Percentiles rank a stretch among this genome's conserved stretches.
phyloP scores from a whole-genome alignment of 2,113 vertebrate species.

The Coreoperca whiteheadi region DNA sequence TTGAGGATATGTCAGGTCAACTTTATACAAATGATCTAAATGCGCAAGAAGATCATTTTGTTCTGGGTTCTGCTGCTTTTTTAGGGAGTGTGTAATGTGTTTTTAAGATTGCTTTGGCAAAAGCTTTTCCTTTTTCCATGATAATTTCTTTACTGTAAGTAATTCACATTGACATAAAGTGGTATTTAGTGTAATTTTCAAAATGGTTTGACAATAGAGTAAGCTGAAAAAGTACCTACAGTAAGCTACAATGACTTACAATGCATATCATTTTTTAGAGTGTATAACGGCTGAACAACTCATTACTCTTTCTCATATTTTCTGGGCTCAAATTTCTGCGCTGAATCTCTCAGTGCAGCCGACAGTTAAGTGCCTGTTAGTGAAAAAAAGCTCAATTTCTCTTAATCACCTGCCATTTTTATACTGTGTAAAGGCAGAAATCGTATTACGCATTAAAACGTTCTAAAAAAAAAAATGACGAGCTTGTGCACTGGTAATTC shows the following conservation, averaged over 20 bases:
- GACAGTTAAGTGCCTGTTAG: too few relatives aligned
- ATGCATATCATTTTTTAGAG: background rate
- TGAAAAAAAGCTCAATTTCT: too few relatives aligned
- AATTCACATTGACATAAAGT: background rate
- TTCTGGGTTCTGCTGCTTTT: background rate
- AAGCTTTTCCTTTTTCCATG: background rate
- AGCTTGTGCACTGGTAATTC: too few relatives aligned
- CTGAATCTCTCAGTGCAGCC: background rate
- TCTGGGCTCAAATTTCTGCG: background rate
- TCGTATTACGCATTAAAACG: too few relatives aligned
- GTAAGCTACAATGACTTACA: background rate
- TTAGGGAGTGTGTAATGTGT: conserved; percentile 7
- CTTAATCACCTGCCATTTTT: too few relatives aligned
- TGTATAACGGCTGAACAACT: background rate
- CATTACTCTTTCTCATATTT: conserved; percentile 10
- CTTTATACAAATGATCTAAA: conserved; percentile 12
- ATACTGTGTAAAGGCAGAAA: too few relatives aligned
- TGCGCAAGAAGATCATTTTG: background rate
- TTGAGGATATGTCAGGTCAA: conserved; percentile 34
- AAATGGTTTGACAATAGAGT: background rate
- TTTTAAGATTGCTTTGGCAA: conserved; percentile 8
- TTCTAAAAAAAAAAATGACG: too few relatives aligned
- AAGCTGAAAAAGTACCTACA: background rate
- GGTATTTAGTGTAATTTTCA: background rate
- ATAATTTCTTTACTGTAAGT: background rate